Conservation (phyloP, 2,888 invertebrate genomes). For the Sinotaia quadrata region DNA sequence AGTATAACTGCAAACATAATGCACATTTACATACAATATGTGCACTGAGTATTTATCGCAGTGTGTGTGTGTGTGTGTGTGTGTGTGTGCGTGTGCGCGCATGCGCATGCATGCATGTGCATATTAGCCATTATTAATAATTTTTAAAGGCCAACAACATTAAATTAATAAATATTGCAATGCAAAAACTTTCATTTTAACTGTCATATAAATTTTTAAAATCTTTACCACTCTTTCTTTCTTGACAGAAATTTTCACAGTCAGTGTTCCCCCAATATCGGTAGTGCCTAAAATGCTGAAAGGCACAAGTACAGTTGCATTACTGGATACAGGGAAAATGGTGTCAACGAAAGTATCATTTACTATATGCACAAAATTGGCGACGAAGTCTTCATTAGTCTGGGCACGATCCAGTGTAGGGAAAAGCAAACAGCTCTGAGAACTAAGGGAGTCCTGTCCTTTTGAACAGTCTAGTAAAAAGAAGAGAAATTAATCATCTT, state of each 20-base stretch:
- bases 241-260: slow-evolving; percentile 12
- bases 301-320: slow-evolving; percentile 21
- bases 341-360: not conserved
- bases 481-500: not conserved
- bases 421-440: not conserved
- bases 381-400: not conserved
- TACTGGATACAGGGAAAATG: not conserved
- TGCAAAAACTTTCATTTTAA: no score
- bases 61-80: no score
- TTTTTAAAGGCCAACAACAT: no score
- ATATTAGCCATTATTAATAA: no score
- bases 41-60: no score
- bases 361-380: slow-evolving; percentile 11
- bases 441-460: not conserved
- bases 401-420: slow-evolving; percentile 25
- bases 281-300: slow-evolving; percentile 27
- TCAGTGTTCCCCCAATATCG: slow-evolving; percentile 36
- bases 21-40: no score
- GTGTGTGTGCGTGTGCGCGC: no score
- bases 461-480: slow-evolving; percentile 6
- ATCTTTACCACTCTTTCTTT: slow-evolving; percentile 28
- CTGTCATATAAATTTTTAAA: no score
- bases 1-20: no score
- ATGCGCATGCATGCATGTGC: no score
- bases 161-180: no score